Base-by-base conservation (phyloP, 1,140 invertebrate species). In the Heliothis virescens region DNA sequence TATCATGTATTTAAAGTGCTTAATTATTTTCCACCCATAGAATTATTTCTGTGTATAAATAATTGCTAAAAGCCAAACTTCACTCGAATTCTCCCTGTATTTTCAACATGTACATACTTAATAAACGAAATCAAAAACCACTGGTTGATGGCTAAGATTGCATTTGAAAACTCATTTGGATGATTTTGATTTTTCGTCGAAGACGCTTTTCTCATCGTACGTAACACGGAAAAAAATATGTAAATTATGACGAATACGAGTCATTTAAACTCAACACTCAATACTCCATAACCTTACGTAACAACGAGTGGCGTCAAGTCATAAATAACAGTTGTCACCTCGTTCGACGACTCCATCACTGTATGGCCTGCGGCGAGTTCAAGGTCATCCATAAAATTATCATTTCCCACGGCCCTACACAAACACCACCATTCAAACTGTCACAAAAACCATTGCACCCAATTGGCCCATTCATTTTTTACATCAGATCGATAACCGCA, bases 301-400 rank as follows among this genome's bases (percentile, higher is more conserved):
- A 65, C n/a, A 41, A 65, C 29, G 15, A 47, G 34, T 48, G 63
- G 34, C 63, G 48, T 67, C 48, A 67, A 67, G 16, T 53, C 67
- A 52, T 71, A 50, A 69, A 71, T 52, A 53, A 71, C 67, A 71
- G 67, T 29, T 71, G 67, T 71, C 67, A 71, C 67, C 48, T 71
- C 67, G 48, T 53, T 47, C 2, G 13, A 71, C 67, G 10, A 67
- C 41, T 67, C 16, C 10, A 16, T 48, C 63, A 67, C 34, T 48
- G 16, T 34, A 15, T 0, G 3, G 63, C 10, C 63, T 41, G 63
- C 16, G 41, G 63, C 34, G 63, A 71, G 67, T 53, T 71, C 47
- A 71, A 71, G 67, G 67, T 71, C 67, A 71, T 18, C 26, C 48
- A 50, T 52, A 71, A 29, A 53, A 9, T 52, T 13, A 53, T 26